Percentiles rank a stretch among this genome's conserved stretches.
phyloP scores from a whole-genome alignment of 2,888 invertebrate genomes.

The Mythimna albipuncta region DNA sequence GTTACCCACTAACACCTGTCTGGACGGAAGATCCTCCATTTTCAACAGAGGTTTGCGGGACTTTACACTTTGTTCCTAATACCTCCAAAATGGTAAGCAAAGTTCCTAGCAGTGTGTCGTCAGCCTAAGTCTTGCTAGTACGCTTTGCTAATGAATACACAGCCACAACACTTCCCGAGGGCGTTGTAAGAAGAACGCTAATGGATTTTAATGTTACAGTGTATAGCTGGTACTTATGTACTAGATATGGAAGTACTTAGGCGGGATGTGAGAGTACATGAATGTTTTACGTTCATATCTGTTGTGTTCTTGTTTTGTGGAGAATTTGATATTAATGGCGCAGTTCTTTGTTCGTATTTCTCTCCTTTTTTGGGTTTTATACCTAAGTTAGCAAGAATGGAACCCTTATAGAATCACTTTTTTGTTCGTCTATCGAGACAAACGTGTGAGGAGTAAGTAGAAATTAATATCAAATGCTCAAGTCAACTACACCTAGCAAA shows the following conservation, averaged over 20 bases:
- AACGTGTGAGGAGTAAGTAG: too few relatives aligned
- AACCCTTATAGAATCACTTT: too few relatives aligned
- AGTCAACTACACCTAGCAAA: too few relatives aligned
- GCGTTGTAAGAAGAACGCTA: constrained; percentile 46
- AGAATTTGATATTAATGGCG: neutral
- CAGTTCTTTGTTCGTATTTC: neutral
- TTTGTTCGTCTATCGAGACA: too few relatives aligned
- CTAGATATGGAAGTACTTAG: constrained; percentile 23
- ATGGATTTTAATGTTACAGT: constrained; percentile 51
- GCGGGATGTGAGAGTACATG: neutral
- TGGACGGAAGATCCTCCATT: too few relatives aligned
- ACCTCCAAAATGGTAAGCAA: neutral
- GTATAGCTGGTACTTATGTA: constrained; percentile 19
- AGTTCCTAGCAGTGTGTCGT: neutral
- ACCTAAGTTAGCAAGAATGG: too few relatives aligned
- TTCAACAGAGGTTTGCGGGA: too few relatives aligned
- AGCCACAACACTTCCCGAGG: constrained; percentile 49
- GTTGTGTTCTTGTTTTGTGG: neutral
- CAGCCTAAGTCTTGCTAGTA: constrained; percentile 10
- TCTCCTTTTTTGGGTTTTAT: neutral
- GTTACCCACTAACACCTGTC: too few relatives aligned
- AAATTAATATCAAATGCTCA: too few relatives aligned
- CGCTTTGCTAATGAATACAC: constrained; percentile 42
- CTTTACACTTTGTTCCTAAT: too few relatives aligned
- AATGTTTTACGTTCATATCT: neutral